Conservation (phyloP, 2,888 invertebrate genomes). For the Tenthredo distinguenda region DNA sequence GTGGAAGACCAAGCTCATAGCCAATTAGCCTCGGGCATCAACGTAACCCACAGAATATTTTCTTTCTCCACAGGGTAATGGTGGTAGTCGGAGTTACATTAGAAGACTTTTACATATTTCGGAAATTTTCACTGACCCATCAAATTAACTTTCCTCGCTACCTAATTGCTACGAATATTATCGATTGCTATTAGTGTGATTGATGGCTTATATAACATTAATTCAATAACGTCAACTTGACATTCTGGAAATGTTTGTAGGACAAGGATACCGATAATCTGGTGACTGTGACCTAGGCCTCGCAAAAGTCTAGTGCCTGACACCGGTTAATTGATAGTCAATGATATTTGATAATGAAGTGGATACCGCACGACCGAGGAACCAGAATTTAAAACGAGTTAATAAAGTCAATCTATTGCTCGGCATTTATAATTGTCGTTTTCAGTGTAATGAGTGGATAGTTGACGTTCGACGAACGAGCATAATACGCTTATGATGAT, state of each 20-base stretch:
- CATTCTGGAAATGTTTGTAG: constrained; percentile 29
- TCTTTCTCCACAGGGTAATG: constrained; percentile 8
- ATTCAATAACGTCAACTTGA: neutral
- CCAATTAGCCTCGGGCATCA: neutral
- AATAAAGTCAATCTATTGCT: neutral
- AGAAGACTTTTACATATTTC: constrained; percentile 12
- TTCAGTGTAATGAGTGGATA: neutral
- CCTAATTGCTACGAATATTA: neutral
- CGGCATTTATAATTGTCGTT: neutral
- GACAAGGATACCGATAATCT: constrained; percentile 24
- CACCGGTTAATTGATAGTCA: neutral
- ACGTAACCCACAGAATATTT: constrained; percentile 6
- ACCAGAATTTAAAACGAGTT: neutral
- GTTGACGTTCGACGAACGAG: constrained; percentile 1
- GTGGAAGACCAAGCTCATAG: neutral
- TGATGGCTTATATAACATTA: neutral
- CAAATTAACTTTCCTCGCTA: neutral
- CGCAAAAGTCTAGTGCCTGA: neutral
- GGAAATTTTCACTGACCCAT: constrained; percentile 32
- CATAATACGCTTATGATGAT: neutral
- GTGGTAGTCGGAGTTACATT: neutral
- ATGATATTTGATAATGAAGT: neutral
- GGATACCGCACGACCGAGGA: neutral
- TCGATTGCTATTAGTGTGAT: neutral
- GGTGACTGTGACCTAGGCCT: constrained; percentile 29